phyloP scores from a whole-genome alignment of 2,113 vertebrate genomes.

The Craseonycteris thonglongyai region DNA sequence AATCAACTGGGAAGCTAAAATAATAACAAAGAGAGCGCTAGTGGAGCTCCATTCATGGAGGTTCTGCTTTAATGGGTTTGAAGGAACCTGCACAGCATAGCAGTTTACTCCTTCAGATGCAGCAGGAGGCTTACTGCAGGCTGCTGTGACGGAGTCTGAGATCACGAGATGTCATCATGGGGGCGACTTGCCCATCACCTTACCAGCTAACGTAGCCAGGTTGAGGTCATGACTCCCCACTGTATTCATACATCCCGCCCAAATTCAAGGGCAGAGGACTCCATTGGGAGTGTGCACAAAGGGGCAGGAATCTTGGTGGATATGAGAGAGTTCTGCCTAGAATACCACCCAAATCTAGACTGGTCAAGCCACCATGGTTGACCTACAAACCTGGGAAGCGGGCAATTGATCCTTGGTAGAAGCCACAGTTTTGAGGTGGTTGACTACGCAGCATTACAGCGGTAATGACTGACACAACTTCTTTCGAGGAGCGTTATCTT shows the following conservation, averaged over 20 bases:
- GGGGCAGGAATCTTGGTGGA: not conserved
- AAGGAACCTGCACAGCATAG: no score
- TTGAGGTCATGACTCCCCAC: not conserved
- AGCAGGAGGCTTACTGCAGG: not conserved
- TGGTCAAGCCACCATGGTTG: not conserved
- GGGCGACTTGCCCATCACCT: not conserved
- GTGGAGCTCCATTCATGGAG: not conserved
- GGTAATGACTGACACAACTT: not conserved
- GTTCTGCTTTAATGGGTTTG: not conserved
- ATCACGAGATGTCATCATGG: not conserved
- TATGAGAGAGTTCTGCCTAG: not conserved
- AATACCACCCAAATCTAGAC: not conserved
- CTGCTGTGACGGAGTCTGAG: not conserved
- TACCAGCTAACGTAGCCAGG: not conserved
- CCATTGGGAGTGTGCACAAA: rapidly evolving
- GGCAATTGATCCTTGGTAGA: not conserved
- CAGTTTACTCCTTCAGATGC: not conserved
- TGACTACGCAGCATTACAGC: not conserved
- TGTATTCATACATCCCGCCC: not conserved
- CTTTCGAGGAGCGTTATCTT: not conserved
- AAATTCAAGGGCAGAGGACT: not conserved
- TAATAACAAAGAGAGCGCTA: no score
- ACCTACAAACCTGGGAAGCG: not conserved
- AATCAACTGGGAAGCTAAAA: not conserved
- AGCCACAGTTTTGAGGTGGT: not conserved